Percentiles rank a stretch among this genome's conserved stretches.
phyloP scores from a whole-genome alignment of 1,140 invertebrate species.

The Thaumatotibia leucotreta region DNA sequence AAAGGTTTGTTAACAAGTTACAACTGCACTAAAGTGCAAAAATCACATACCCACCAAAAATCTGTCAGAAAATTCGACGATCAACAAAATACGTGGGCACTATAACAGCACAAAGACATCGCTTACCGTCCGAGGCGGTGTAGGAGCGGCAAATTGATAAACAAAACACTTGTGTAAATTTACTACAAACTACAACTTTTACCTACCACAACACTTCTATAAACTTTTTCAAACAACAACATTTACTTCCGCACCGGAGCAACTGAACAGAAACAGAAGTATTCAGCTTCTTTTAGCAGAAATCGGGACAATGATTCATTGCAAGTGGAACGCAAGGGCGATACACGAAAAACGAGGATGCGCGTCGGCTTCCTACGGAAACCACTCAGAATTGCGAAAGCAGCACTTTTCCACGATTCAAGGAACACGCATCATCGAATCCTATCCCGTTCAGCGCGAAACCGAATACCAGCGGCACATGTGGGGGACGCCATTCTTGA shows the following conservation, averaged over 20 bases:
- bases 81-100: slow-evolving; percentile 10
- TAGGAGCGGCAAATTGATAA: slow-evolving; percentile 53
- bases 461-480: slow-evolving; percentile 71
- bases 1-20: background rate
- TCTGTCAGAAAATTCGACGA: background rate
- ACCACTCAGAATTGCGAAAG: slow-evolving; percentile 22
- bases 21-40: background rate
- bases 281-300: slow-evolving; percentile 46
- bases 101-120: slow-evolving; percentile 2
- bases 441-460: slow-evolving; percentile 56
- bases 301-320: slow-evolving; percentile 68
- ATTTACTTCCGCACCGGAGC: slow-evolving; percentile 13
- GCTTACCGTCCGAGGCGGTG: slow-evolving; percentile 13
- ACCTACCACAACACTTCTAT: slow-evolving; percentile 25
- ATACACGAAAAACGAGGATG: slow-evolving; percentile 17
- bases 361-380: slow-evolving; percentile 32
- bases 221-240: slow-evolving; percentile 19
- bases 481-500: slow-evolving; percentile 77
- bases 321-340: slow-evolving; percentile 31
- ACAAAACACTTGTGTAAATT: slow-evolving; percentile 53
- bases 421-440: slow-evolving; percentile 63
- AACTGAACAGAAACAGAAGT: slow-evolving; percentile 25
- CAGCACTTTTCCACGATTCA: slow-evolving; percentile 42
- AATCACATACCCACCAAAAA: background rate
- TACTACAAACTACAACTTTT: slow-evolving; percentile 11